Evolutionary conservation across 2,113 vertebrate genomes (phyloP).

Genomic region (Felis catus): DNA sequence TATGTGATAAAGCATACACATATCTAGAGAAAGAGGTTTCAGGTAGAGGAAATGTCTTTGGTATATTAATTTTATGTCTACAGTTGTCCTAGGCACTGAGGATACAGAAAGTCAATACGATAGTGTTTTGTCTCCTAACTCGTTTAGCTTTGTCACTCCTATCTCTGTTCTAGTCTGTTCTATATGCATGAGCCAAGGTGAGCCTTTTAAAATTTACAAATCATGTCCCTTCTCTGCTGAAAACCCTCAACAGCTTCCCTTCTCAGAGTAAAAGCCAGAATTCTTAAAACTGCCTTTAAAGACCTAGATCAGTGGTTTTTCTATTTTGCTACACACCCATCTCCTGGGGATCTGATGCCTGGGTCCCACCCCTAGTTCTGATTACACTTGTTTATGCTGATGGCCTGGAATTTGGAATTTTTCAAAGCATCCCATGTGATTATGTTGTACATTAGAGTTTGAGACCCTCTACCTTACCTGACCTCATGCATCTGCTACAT

Average conservation of each 20-base stretch:
- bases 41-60: slow-evolving; percentile 34
- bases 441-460: neutral
- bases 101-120: slow-evolving; percentile 48
- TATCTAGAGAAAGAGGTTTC: slow-evolving; percentile 26
- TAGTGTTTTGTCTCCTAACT: slow-evolving; percentile 54
- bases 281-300: slow-evolving; percentile 53
- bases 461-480: neutral
- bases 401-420: neutral
- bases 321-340: neutral
- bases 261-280: neutral
- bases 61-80: slow-evolving; percentile 66
- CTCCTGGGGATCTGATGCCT: neutral
- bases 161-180: neutral
- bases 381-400: neutral
- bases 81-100: slow-evolving; percentile 26
- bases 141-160: slow-evolving; percentile 23
- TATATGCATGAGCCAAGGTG: neutral
- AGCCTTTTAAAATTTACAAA: slow-evolving; percentile 44
- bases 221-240: neutral
- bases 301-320: neutral
- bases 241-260: neutral
- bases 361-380: neutral
- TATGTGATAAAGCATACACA: slow-evolving; percentile 27
- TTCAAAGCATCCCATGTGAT: neutral
- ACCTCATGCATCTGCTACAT: neutral